Evolutionary conservation across 2,797 vertebrate species (phyloP).

Genomic region (Uromys caudimaculatus): DNA sequence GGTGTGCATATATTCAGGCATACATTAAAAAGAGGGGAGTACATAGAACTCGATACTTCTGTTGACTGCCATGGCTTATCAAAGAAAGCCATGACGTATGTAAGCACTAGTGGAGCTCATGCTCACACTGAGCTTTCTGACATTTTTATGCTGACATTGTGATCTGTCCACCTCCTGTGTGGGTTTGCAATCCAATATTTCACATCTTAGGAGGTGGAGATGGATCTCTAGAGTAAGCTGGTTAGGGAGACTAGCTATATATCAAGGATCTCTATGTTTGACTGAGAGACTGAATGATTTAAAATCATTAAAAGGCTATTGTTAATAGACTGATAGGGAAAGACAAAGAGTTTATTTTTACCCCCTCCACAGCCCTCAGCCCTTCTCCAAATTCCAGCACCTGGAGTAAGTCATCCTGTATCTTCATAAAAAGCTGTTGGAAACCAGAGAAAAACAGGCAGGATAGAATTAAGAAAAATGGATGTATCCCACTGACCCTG

Average conservation of each 20-base stretch:
- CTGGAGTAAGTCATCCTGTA: constrained; percentile 10
- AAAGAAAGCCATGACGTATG: neutral
- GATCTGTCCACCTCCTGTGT: neutral
- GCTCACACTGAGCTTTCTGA: neutral
- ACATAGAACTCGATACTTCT: neutral
- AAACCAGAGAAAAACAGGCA: constrained; percentile 44
- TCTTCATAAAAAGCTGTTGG: constrained; percentile 49
- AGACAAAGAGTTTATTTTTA: neutral
- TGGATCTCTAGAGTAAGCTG: neutral
- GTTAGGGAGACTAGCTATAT: neutral
- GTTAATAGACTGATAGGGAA: constrained; percentile 23
- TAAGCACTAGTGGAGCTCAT: neutral
- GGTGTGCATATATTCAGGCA: neutral
- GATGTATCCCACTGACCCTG: constrained; percentile 44
- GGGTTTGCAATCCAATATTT: constrained; percentile 14
- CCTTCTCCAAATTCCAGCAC: neutral
- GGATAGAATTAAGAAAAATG: constrained; percentile 63
- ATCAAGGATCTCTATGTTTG: neutral
- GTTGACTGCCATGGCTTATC: neutral
- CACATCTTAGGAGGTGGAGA: neutral
- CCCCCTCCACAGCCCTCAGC: neutral
- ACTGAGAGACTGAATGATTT: neutral
- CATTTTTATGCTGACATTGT: neutral
- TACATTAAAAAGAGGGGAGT: neutral
- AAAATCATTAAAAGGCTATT: constrained; percentile 48